Evolutionary conservation across 2,888 invertebrate species (phyloP), one percentile per base, ranked within the genome.

Genomic region (Campoplex nolae): DNA sequence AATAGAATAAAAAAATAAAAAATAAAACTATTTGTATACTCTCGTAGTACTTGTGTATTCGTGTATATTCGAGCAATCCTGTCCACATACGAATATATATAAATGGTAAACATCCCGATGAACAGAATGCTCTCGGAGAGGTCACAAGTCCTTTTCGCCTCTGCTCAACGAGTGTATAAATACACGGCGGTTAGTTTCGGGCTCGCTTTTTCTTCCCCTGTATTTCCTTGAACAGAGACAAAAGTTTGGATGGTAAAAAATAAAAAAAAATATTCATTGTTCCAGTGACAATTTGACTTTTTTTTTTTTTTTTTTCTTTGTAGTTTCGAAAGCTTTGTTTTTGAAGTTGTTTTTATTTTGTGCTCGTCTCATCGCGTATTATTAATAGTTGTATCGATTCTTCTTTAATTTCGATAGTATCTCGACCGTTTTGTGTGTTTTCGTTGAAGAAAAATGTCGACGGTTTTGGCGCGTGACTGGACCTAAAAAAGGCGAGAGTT

Each of bases 371-470:
- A 3, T 58, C 28, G 28, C 58, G 13, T 13, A 13, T 58, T 58
- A 28, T 28, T 58, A 3, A 32, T 32, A 28, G 3, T 28, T 58
- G 3, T 32, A 32, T 32, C 13, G 58, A 28, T 28, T 58, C 28
- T 4, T 28, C 4, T 13, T 3, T 32, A 28, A 28, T 58, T 28
- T 58, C 28, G 32, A 32, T 16, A 32, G 32, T 16, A 62, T 62
- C 32, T 11, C 7, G 32, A 62, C 32, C 62, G 62, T 32, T 62
- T 1, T 9, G 32, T 16, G 23, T 3, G 28, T 62, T 68, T n/a
- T n/a, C 67, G n/a, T 42, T 3, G 16, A 68, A 42, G 28, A 84
- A 78, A 79, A 84, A 68, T 56, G 58, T 84, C 75, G 79, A 68
- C 51, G 45, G 32, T 56, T 68, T 70, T 7, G 13, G 28, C 65